phyloP scores from a whole-genome alignment of 2,113 vertebrate genomes.

The Gallinago media region DNA sequence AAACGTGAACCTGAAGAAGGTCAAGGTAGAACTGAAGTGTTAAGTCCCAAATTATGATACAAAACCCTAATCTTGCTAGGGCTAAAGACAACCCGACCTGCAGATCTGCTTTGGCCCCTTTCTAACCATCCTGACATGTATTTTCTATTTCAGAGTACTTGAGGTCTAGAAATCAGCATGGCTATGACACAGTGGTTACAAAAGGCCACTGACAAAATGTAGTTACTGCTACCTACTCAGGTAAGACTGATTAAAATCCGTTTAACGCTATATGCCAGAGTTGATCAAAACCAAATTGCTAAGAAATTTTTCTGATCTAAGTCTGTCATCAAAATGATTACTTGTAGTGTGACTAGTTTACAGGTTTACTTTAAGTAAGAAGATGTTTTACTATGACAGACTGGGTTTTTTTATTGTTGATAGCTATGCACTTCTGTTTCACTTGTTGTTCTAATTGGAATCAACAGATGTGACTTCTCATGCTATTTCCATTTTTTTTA shows the following conservation, averaged over 20 bases:
- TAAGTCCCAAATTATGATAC: not conserved
- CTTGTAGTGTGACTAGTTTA: not conserved
- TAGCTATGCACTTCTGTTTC: not conserved
- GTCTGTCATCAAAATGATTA: not conserved
- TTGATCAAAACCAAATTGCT: not conserved
- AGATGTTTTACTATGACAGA: not conserved
- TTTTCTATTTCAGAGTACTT: not conserved
- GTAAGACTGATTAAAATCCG: not conserved
- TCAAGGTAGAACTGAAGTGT: not conserved
- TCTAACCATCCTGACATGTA: not conserved
- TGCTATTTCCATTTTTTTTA: not conserved
- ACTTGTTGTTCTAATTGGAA: not conserved
- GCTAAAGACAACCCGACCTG: not conserved
- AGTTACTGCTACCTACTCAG: not conserved
- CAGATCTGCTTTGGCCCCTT: fast-evolving
- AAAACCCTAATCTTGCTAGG: not conserved
- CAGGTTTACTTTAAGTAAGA: not conserved
- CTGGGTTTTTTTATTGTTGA: not conserved
- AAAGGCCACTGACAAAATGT: not conserved
- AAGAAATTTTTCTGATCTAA: not conserved
- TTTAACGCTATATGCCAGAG: not conserved
- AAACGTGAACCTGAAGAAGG: not conserved
- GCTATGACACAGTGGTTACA: not conserved
- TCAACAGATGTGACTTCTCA: not conserved
- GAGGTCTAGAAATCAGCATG: not conserved